Evolutionary conservation across 2,113 vertebrate species (phyloP).

Genomic region (Rhombomys opimus): DNA sequence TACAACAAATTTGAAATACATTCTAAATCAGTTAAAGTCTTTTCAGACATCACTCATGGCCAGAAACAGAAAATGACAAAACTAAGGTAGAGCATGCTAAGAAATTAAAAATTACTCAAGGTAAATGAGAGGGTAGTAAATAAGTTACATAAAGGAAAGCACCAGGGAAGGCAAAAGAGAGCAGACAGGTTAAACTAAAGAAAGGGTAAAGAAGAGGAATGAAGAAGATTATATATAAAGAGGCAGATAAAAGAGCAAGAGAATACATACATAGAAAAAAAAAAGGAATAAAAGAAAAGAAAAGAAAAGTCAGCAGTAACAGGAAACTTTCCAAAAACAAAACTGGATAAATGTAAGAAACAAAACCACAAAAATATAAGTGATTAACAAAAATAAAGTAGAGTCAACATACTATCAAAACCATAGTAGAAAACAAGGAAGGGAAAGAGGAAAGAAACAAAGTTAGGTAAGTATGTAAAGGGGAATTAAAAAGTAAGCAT

Average conservation of each 20-base stretch:
- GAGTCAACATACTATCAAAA: background rate
- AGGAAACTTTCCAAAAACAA: background rate
- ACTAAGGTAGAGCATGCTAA: no score
- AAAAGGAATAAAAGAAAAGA: background rate
- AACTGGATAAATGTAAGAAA: background rate
- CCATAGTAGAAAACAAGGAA: background rate
- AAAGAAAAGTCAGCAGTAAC: background rate
- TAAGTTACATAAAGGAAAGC: background rate
- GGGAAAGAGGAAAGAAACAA: background rate
- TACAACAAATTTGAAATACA: background rate
- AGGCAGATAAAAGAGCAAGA: background rate
- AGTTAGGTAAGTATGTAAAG: background rate
- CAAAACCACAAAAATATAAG: background rate
- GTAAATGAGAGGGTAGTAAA: background rate
- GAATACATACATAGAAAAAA: background rate
- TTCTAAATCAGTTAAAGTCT: background rate
- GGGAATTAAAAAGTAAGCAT: background rate
- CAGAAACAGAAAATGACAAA: background rate
- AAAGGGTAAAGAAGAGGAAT: background rate
- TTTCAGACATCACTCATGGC: background rate
- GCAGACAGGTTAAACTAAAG: background rate
- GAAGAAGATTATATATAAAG: background rate
- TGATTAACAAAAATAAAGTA: background rate
- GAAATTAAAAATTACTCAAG: background rate
- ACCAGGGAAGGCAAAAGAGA: background rate